phyloP scores from a whole-genome alignment of 2,888 invertebrate genomes.

The Eupithecia subumbrata region DNA sequence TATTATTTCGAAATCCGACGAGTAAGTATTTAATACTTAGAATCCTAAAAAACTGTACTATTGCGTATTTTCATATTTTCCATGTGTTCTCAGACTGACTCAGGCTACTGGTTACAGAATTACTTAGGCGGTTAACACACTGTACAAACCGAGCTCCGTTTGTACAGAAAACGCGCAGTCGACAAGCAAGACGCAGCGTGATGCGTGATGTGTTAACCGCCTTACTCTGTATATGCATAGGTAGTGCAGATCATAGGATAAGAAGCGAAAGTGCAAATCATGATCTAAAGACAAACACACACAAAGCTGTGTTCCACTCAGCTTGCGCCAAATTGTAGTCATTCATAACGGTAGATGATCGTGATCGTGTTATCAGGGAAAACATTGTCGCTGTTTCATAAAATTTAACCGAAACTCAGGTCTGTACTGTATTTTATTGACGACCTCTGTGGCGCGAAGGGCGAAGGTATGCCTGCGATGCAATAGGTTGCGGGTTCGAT shows the following conservation, averaged over 20 bases:
- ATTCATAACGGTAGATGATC: constrained; percentile 2
- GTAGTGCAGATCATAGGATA: constrained; percentile 14
- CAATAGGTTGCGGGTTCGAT: too few relatives aligned
- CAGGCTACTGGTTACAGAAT: background rate
- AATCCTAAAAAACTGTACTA: background rate
- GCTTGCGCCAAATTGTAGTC: constrained; percentile 41
- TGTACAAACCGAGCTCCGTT: too few relatives aligned
- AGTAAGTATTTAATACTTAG: too few relatives aligned
- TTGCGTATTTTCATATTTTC: background rate
- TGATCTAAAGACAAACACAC: constrained; percentile 24
- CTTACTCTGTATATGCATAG: background rate
- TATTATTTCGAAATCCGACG: too few relatives aligned
- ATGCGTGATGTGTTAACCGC: too few relatives aligned
- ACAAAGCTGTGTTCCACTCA: constrained; percentile 41
- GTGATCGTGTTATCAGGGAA: background rate
- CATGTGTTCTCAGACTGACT: background rate
- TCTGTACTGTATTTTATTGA: background rate
- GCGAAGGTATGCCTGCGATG: too few relatives aligned
- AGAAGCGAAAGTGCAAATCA: constrained; percentile 35
- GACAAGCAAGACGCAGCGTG: too few relatives aligned
- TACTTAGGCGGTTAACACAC: too few relatives aligned
- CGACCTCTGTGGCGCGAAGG: too few relatives aligned
- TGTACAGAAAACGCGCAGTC: too few relatives aligned
- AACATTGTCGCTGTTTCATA: background rate
- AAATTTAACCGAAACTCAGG: background rate